Conservation (phyloP, 2,113 vertebrate genomes). For the Turnix velox region DNA sequence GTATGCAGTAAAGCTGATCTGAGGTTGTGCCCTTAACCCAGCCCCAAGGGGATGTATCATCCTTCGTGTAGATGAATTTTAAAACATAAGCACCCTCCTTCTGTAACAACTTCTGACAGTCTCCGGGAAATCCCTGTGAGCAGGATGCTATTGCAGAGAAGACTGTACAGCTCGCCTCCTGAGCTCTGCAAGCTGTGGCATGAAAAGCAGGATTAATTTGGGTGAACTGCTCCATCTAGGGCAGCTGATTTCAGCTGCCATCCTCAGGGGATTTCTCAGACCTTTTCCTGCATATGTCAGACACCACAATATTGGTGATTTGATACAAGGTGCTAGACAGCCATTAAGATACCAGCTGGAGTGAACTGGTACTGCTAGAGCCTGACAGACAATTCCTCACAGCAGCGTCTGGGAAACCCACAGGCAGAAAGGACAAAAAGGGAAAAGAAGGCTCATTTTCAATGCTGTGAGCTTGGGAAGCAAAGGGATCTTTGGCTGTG, state of each 20-base stretch:
- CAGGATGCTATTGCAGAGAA: neutral
- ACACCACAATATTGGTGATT: neutral
- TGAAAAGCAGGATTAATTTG: neutral
- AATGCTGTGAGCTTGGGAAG: neutral
- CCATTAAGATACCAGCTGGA: neutral
- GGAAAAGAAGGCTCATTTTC: neutral
- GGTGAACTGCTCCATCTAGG: accelerated
- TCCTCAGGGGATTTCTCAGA: neutral
- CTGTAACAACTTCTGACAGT: neutral
- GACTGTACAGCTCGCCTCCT: neutral
- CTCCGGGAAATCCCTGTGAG: neutral
- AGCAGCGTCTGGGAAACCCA: neutral
- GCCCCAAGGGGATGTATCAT: neutral
- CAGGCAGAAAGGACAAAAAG: accelerated
- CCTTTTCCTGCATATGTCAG: neutral
- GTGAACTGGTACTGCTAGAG: neutral
- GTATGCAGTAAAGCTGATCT: neutral
- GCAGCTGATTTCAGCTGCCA: neutral
- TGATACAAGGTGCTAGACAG: neutral
- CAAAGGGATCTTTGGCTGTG: neutral
- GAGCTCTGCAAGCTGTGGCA: neutral
- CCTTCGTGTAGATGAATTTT: neutral
- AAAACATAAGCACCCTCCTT: neutral
- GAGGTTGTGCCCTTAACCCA: neutral
- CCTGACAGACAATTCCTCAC: neutral